Evolutionary conservation across 2,113 vertebrate genomes (phyloP), one percentile per base, ranked within the genome.

Genomic region (Procapra przewalskii): DNA sequence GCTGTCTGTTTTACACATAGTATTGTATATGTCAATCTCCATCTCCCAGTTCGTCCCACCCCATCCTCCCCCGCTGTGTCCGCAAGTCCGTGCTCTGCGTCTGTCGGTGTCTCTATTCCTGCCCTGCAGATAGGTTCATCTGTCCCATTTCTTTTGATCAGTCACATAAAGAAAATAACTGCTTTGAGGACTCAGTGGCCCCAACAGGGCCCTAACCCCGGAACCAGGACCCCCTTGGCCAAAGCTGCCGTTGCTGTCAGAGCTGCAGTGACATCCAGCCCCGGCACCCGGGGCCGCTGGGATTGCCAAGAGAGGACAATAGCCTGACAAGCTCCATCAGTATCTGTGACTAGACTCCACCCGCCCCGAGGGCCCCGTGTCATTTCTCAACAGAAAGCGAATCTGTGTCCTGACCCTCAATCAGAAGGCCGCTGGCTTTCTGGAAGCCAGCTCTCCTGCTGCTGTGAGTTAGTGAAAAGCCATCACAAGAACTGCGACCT

Each of bases 201-300:
- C 60, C 77, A 27, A 1, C 27, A 17, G 17, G 54, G 59, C 84
- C 29, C 79, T 77, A n/a, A n/a, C n/a, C 31, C 48, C 5, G 6
- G 62, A 11, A 80, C 31, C 62, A 45, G 80, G 60, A 45, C n/a
- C 12, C 21, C 54, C n/a, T 43, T 19, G 36, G 16, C 13, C 52
- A 62, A 13, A 50, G 71, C 71, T 23, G 15, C 25, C 1, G 0
- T 33, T 45, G 6, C 19, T 8, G n/a, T 55, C 55, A n/a, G 45
- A 40, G 45, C 55, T 23, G 15, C 12, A 5, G 81, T 77, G 67
- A n/a, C 36, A 12, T 40, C 79, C 17, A 50, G 60, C 62, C 23
- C 17, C 0, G 1, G 55, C 81, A 27, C 27, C 31, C 7, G 6
- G 50, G 57, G 67, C 1, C 0, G 14, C 52, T 6, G 17, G 50